These are phyloP conservation scores for Mola mola DNA, from an alignment of 2,113 vertebrate species.

Conservation along the genomic window DNA sequence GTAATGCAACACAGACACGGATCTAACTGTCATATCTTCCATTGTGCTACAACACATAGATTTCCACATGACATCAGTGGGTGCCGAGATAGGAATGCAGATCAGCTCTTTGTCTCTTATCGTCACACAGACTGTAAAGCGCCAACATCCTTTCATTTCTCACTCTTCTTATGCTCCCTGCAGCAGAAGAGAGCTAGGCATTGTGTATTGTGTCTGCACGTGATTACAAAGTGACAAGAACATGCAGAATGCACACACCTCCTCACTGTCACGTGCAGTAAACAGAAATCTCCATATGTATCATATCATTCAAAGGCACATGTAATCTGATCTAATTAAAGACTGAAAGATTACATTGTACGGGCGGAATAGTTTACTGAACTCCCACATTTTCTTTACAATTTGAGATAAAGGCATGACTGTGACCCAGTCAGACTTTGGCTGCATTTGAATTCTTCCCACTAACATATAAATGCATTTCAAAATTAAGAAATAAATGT, in stretches of 20 bases:
- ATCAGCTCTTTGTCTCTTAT: conserved; percentile 29
- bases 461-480: conserved; percentile 19
- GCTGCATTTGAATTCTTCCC: conserved; percentile 13
- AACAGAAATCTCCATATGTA: conserved; percentile 34
- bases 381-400: conserved; percentile 29
- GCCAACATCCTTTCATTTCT: conserved; percentile 5
- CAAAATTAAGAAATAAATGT: background rate
- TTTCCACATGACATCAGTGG: conserved; percentile 25
- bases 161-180: background rate
- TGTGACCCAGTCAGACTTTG: conserved; percentile 3
- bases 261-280: conserved; percentile 38
- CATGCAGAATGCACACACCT: conserved; percentile 28
- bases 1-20: conserved; percentile 13
- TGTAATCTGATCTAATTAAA: conserved; percentile 62
- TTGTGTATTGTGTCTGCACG: conserved; percentile 37
- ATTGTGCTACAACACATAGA: conserved; percentile 12
- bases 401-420: conserved; percentile 5
- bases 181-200: conserved; percentile 4
- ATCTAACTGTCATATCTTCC: conserved; percentile 13
- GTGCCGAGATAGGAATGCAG: conserved; percentile 13
- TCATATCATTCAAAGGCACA: conserved; percentile 46
- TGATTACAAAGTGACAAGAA: conserved; percentile 1
- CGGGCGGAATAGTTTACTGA: conserved; percentile 32
- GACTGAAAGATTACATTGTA: conserved; percentile 45
- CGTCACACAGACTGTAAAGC: conserved; percentile 10